Base-by-base conservation (phyloP, 2,113 vertebrate species). In the Saguinus imperator region DNA sequence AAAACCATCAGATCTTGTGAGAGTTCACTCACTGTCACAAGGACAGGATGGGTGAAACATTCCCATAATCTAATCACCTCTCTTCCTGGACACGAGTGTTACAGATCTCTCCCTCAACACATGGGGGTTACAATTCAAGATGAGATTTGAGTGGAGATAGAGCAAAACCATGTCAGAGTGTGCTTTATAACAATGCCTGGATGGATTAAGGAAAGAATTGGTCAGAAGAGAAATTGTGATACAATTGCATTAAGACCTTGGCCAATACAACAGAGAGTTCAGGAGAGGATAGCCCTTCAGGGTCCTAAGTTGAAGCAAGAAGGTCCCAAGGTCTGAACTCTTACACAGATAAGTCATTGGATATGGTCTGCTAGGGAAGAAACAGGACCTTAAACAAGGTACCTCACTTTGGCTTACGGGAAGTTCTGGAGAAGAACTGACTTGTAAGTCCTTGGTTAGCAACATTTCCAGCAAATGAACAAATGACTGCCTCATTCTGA, bases 161-260 rank as follows among this genome's bases (percentile, higher is more conserved):
- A 32, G 61, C 27, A 64, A 64, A 32, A 29, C 61, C 12, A 0
- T 32, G 14, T 64, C 12, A 64, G 27, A 64, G 21, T 50, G 27
- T 18, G 43, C 68, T 91, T 76, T 43, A 10, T 20, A 75, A 76
- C 0, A 35, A 50, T 61, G 4, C 4, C 32, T 43, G 3, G 14
- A 72, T 23, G 14, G 3, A 70, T 12, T 35, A 8, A 40, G 32
- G 12, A 87, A 86, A 73, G 1, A 0, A 83, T 1, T 66, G 25
- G 11, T 40, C 18, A 87, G 55, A 58, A 16, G 6, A 58, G 27
- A 87, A 61, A 14, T 2, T 29, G 35, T 10, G 11, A 43, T 45
- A 3, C 1, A 8, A 0, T 35, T 83, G 11, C 14, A 8, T 29
- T 3, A 43, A 1, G 23, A 3, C 8, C 17, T 90, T 37, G 81